These are phyloP conservation scores for Psix sp. DNA, from an alignment of 1,140 invertebrate species.

Conservation along the genomic window DNA sequence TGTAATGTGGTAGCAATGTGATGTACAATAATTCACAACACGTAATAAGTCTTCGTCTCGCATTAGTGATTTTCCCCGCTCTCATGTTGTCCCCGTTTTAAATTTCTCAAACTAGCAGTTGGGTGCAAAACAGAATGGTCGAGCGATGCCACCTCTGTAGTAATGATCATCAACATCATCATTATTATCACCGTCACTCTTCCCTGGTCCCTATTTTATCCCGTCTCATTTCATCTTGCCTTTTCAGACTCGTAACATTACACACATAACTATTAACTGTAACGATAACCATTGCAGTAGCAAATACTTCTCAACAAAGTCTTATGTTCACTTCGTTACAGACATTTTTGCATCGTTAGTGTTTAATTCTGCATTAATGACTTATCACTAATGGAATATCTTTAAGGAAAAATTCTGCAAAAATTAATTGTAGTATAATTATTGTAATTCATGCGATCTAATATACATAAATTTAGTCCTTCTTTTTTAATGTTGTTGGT, in stretches of 20 bases:
- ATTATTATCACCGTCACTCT: constrained; percentile 70
- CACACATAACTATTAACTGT: constrained; percentile 64
- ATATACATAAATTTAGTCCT: too few relatives aligned
- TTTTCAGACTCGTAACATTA: constrained; percentile 59
- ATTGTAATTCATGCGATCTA: too few relatives aligned
- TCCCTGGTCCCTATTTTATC: constrained; percentile 57
- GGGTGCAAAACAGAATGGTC: constrained; percentile 61
- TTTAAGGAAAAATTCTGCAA: too few relatives aligned
- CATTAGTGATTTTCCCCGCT: constrained; percentile 61
- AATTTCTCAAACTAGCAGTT: constrained; percentile 57
- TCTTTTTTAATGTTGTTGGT: too few relatives aligned
- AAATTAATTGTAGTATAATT: too few relatives aligned
- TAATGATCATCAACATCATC: constrained; percentile 75
- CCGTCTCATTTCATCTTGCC: constrained; percentile 60
- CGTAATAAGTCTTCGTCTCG: constrained; percentile 64
- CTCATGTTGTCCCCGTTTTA: constrained; percentile 58
- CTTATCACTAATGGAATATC: too few relatives aligned
- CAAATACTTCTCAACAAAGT: constrained; percentile 60
- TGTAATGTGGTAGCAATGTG: constrained; percentile 47
- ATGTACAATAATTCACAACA: constrained; percentile 55
- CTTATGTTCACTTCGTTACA: constrained; percentile 46
- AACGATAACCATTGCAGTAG: constrained; percentile 66
- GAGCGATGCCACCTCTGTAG: constrained; percentile 63
- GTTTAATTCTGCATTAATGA: too few relatives aligned
- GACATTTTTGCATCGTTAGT: too few relatives aligned